Conservation (phyloP, 2,888 invertebrate genomes). For the Amiota mariae region DNA sequence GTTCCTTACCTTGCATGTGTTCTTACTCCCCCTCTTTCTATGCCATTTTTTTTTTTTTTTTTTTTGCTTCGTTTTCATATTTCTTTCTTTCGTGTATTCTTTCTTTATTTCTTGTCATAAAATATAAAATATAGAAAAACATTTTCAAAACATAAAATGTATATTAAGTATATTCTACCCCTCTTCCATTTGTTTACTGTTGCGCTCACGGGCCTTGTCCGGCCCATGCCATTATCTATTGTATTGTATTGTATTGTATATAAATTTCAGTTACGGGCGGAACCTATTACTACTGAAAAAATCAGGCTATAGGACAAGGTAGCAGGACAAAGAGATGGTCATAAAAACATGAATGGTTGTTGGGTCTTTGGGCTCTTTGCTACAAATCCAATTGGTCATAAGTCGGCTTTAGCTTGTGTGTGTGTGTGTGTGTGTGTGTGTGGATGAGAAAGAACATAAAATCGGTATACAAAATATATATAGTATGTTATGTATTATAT, state of each 20-base stretch:
- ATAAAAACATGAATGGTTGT: slow-evolving; percentile 64
- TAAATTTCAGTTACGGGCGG: no score
- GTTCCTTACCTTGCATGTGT: slow-evolving; percentile 6
- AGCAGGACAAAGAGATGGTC: slow-evolving; percentile 38
- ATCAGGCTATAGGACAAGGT: no score
- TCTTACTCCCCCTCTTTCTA: slow-evolving; percentile 38
- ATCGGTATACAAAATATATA: neutral
- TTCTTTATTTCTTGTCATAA: slow-evolving; percentile 65
- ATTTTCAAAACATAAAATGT: slow-evolving; percentile 21
- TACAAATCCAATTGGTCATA: slow-evolving; percentile 66
- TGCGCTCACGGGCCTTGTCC: neutral
- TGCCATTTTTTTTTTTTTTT: slow-evolving; percentile 51
- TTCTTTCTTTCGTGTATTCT: slow-evolving; percentile 47
- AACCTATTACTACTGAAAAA: no score
- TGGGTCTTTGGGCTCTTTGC: slow-evolving; percentile 55
- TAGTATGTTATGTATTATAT: neutral
- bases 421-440: slow-evolving; percentile 38
- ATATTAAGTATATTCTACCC: neutral
- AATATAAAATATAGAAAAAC: slow-evolving; percentile 34
- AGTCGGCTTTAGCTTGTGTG: slow-evolving; percentile 57
- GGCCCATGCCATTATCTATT: neutral
- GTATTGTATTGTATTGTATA: no score
- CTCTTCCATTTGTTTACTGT: neutral
- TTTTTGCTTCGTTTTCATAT: slow-evolving; percentile 34
- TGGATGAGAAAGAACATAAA: slow-evolving; percentile 12